These are phyloP conservation scores for Brenthis hecate DNA, from an alignment of 2,888 invertebrate genomes.

Conservation along the genomic window DNA sequence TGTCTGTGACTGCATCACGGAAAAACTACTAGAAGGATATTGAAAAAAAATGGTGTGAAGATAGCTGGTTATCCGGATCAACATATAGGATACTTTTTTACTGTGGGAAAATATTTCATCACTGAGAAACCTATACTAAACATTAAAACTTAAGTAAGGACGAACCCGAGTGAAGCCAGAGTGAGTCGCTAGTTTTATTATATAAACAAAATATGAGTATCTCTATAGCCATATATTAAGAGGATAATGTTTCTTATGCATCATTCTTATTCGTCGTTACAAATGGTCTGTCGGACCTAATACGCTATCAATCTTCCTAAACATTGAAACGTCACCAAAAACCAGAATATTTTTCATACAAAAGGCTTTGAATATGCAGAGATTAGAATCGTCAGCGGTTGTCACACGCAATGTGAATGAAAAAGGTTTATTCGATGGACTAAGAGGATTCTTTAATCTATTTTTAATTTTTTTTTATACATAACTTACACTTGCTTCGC, in stretches of 20 bases:
- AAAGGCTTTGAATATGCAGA: slow-evolving; percentile 23
- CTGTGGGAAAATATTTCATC: too few relatives aligned
- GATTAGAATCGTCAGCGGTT: slow-evolving; percentile 23
- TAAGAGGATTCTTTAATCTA: slow-evolving; percentile 17
- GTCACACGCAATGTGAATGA: slow-evolving; percentile 28
- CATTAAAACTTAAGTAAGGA: too few relatives aligned
- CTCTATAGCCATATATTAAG: not conserved
- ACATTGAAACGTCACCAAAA: slow-evolving; percentile 26
- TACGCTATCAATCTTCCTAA: slow-evolving; percentile 32
- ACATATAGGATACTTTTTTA: too few relatives aligned
- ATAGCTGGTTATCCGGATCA: too few relatives aligned
- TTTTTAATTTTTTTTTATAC: not conserved
- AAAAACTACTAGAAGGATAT: too few relatives aligned
- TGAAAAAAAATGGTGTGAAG: too few relatives aligned
- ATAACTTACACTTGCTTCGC: not conserved
- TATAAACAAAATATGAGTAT: not conserved
- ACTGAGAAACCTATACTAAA: too few relatives aligned
- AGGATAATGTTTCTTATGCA: slow-evolving; percentile 11
- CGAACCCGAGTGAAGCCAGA: too few relatives aligned
- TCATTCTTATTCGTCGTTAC: slow-evolving; percentile 14
- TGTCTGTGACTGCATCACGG: too few relatives aligned
- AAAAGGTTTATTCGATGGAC: slow-evolving; percentile 20
- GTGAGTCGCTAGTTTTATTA: too few relatives aligned
- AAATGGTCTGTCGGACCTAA: slow-evolving; percentile 26
- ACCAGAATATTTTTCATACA: slow-evolving; percentile 24